These are phyloP conservation scores for Rousettus madagascariensis DNA, from an alignment of 2,797 vertebrate species.

Conservation along the genomic window DNA sequence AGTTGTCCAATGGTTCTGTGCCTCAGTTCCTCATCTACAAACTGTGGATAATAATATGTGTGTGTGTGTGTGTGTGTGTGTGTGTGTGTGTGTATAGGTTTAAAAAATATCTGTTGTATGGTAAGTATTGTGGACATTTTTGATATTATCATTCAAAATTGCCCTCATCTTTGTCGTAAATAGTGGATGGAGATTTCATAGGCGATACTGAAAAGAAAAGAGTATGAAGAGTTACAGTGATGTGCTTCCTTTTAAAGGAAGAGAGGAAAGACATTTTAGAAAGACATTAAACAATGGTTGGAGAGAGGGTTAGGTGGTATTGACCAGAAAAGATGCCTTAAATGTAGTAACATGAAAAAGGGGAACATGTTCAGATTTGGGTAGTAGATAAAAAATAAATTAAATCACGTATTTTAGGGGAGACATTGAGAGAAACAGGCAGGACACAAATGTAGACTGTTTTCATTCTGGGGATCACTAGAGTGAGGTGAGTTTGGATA, in stretches of 20 bases:
- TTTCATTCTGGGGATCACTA: not conserved
- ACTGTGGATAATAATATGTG: not conserved
- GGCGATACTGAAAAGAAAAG: not conserved
- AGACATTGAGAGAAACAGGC: not conserved
- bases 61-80: too few relatives aligned
- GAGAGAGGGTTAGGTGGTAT: not conserved
- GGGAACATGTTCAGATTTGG: not conserved
- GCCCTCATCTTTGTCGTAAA: not conserved
- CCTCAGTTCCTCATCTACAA: not conserved
- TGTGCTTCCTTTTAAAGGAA: not conserved
- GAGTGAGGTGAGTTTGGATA: not conserved
- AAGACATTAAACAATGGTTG: not conserved
- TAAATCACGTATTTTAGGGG: not conserved
- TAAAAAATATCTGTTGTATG: not conserved
- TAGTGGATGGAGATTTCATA: not conserved
- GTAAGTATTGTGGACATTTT: not conserved
- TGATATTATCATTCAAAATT: not conserved
- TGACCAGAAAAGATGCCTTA: not conserved
- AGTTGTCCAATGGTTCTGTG: not conserved
- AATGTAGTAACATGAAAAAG: not conserved
- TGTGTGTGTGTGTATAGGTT: not conserved
- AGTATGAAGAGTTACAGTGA: not conserved
- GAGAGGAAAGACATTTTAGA: not conserved
- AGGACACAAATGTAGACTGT: not conserved
- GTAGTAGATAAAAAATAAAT: not conserved